A percentile compares a stretch with the other conserved stretches of the same genome.
Evolutionary conservation across 37 sponge, comb jelly and placozoan species (phyloP).

Genomic region (Aplysina aerophoba): DNA sequence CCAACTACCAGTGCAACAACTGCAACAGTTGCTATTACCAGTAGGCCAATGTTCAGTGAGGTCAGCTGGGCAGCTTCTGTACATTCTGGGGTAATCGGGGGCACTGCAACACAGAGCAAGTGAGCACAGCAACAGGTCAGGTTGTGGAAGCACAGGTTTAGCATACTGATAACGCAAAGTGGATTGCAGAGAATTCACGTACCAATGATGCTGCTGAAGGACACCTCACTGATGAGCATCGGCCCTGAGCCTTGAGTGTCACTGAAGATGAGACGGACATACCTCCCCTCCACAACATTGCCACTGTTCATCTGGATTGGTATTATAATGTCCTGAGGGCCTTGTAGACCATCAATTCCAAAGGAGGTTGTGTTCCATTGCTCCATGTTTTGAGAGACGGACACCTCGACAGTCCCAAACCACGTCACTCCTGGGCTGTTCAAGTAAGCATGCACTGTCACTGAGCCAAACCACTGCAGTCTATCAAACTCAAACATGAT

Average conservation of each 20-base stretch:
- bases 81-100: too few species aligned
- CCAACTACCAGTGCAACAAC: too few species aligned
- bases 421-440: background rate
- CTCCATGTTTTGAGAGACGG: constrained; percentile 8
- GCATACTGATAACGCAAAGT: too few species aligned
- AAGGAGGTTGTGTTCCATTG: background rate
- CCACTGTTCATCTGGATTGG: background rate
- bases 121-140: too few species aligned
- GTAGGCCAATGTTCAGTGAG: too few species aligned
- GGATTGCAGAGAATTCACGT: background rate
- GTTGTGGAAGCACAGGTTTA: too few species aligned
- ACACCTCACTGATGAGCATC: constrained; percentile 16
- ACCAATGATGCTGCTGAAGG: background rate
- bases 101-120: too few species aligned
- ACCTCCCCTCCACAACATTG: background rate
- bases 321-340: background rate
- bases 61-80: too few species aligned
- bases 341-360: background rate
- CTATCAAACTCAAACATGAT: background rate
- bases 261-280: background rate
- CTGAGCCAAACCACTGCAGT: background rate
- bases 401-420: background rate
- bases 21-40: too few species aligned
- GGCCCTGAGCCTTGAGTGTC: background rate
- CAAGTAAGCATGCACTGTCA: background rate